Base-by-base conservation (phyloP, 1,140 invertebrate species). In the Melitaea cinxia region DNA sequence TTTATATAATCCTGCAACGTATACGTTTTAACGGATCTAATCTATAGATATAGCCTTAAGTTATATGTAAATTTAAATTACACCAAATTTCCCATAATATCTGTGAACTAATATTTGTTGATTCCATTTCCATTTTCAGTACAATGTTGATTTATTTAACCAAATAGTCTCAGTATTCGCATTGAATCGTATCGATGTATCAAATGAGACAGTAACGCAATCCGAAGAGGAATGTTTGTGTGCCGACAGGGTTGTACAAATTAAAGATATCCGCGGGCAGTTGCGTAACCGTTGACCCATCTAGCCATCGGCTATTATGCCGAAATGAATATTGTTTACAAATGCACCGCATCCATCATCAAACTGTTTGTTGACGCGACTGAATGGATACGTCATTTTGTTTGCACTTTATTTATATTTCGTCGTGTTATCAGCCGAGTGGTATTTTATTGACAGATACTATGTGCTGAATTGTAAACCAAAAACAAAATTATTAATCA, bases 331-430 rank as follows among this genome's bases (percentile, higher is more conserved):
- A 81, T 85, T 82, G 77, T 86, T 82, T 83, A 82, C 77, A 83
- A 86, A 85, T 80, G 76, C 70, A 81, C 73, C 73, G 70, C 75
- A 84, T 86, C 75, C 77, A 84, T 88, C 78, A 83, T 72, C 68
- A 75, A 77, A 80, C 77, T 77, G 69, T 83, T 82, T 82, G 80
- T 81, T 80, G 78, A 79, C 70, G 72, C 72, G 65, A 70, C 65
- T 73, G 68, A 72, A 75, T 65, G 75, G 72, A 85, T 76, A 67
- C 50, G 35, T 9, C 28, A 30, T 58, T 60, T 50, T 70, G 62
- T 65, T 65, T 47, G 26, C 53, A 53, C 28, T 60, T 66, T 59
- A 60, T 66, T 66, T 60, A 66, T 66, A 66, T 60, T 66, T 66
- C 42, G 58, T 66, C 57, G 59, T 33, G 56, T 37, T 55, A 59